Evolutionary conservation across 2,888 invertebrate genomes (phyloP).

Genomic region (Leptothorax acervorum): DNA sequence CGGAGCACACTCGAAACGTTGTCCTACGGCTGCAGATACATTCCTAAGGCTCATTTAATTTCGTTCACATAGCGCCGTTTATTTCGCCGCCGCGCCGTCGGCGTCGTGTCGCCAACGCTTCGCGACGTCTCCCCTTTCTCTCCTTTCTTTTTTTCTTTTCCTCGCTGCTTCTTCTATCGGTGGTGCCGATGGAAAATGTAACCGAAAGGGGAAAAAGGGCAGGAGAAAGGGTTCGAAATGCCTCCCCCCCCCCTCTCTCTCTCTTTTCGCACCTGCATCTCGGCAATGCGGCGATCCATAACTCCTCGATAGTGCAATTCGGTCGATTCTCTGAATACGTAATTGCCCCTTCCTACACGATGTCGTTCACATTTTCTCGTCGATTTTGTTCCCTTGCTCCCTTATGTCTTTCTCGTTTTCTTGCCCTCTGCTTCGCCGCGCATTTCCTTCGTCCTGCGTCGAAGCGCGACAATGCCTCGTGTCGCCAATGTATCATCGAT

Average conservation of each 20-base stretch:
- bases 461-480: background rate
- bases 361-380: slow-evolving; percentile 57
- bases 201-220: slow-evolving; percentile 22
- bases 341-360: slow-evolving; percentile 68
- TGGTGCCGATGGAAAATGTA: slow-evolving; percentile 67
- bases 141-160: background rate
- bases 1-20: slow-evolving; percentile 61
- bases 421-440: background rate
- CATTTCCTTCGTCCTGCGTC: background rate
- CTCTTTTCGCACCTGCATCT: slow-evolving; percentile 71
- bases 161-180: slow-evolving; percentile 27
- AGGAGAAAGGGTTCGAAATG: slow-evolving; percentile 45
- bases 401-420: background rate
- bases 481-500: slow-evolving; percentile 62
- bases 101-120: slow-evolving; percentile 39
- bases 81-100: slow-evolving; percentile 52
- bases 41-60: slow-evolving; percentile 71
- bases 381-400: background rate
- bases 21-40: slow-evolving; percentile 61
- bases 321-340: slow-evolving; percentile 75
- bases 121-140: slow-evolving; percentile 7
- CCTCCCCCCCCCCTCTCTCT: slow-evolving; percentile 58
- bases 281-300: slow-evolving; percentile 71
- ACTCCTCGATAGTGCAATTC: slow-evolving; percentile 71
- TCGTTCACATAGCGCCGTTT: slow-evolving; percentile 69